These are phyloP conservation scores for Gobius niger DNA, from an alignment of 2,113 vertebrate species.

Conservation along the genomic window DNA sequence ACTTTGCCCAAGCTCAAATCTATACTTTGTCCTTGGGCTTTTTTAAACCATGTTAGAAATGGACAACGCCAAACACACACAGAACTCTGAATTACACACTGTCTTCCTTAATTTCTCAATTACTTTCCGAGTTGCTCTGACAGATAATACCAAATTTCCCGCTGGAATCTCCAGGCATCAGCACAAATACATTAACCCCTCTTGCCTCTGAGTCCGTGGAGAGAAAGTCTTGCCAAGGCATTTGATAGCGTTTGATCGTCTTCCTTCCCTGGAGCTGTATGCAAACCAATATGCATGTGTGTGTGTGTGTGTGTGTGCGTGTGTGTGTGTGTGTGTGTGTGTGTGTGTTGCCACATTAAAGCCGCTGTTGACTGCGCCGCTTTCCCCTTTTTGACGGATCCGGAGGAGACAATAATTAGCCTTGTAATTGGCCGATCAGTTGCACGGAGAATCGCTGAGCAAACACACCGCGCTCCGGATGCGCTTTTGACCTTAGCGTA, in stretches of 20 bases:
- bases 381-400: conserved; percentile 38
- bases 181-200: conserved; percentile 55
- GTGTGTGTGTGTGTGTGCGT: too few relatives aligned
- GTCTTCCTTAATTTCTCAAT: conserved; percentile 35
- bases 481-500: conserved; percentile 4
- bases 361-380: conserved; percentile 50
- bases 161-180: conserved; percentile 29
- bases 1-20: too few relatives aligned
- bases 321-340: not conserved
- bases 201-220: conserved; percentile 25
- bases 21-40: too few relatives aligned
- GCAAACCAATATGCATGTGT: not conserved
- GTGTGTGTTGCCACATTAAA: conserved; percentile 29
- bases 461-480: conserved; percentile 2
- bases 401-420: conserved; percentile 61
- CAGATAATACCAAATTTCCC: not conserved
- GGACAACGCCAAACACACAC: too few relatives aligned
- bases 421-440: conserved; percentile 60
- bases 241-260: conserved; percentile 60
- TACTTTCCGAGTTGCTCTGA: not conserved
- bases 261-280: conserved; percentile 15
- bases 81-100: too few relatives aligned
- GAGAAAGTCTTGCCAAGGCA: conserved; percentile 32
- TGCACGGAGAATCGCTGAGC: conserved; percentile 59
- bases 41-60: too few relatives aligned